These are phyloP conservation scores for Apamea anceps DNA, from an alignment of 2,888 invertebrate genomes.

Conservation along the genomic window DNA sequence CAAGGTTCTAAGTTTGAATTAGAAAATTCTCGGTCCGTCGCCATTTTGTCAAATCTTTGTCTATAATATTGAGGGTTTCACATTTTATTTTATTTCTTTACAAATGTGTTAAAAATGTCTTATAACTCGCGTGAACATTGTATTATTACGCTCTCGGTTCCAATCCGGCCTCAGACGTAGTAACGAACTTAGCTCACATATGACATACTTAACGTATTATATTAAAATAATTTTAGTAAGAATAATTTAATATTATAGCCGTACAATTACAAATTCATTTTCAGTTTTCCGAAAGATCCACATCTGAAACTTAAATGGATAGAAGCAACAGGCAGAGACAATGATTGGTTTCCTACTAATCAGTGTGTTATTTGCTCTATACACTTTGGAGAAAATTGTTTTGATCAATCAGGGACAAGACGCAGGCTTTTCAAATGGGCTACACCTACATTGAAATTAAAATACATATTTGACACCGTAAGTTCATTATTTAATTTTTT, in stretches of 20 bases:
- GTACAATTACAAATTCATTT: background rate
- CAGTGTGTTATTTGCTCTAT: background rate
- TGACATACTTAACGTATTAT: background rate
- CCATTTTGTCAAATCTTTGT: background rate
- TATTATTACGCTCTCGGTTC: too few species aligned
- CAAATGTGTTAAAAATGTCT: background rate
- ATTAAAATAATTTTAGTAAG: background rate
- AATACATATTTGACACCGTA: background rate
- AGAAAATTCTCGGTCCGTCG: background rate
- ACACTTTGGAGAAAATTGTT: background rate
- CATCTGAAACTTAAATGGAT: background rate
- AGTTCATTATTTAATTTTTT: too few species aligned
- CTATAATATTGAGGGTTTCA: background rate
- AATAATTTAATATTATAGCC: background rate
- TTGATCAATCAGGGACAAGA: background rate
- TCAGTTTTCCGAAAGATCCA: too few species aligned
- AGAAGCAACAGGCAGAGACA: background rate
- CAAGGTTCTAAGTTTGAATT: background rate
- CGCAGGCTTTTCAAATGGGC: background rate
- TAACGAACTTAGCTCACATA: background rate
- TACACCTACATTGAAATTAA: background rate
- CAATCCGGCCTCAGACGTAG: background rate
- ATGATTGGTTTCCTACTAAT: background rate
- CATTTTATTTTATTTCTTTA: background rate
- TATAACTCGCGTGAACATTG: too few species aligned